Conservation (phyloP, 1,140 invertebrate species). For the Drosophila serrata region DNA sequence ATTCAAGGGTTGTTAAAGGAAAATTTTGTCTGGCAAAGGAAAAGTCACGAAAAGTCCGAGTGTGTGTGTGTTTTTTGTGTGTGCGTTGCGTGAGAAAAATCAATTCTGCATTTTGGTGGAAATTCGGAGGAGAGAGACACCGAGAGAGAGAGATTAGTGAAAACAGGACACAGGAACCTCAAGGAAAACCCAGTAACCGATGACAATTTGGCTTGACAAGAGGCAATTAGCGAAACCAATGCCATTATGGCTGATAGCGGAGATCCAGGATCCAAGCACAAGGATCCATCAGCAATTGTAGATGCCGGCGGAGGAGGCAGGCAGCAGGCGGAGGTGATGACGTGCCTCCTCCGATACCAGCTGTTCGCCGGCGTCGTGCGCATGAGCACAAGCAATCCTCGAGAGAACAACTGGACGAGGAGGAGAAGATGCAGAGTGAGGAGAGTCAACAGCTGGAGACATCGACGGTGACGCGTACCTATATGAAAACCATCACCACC, state of each 20-base stretch:
- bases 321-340: conserved; percentile 36
- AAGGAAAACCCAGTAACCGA: conserved; percentile 50
- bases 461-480: conserved; percentile 77
- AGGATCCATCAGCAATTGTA: conserved; percentile 72
- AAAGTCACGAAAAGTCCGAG: conserved; percentile 37
- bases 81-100: conserved; percentile 81
- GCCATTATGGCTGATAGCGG: conserved; percentile 82
- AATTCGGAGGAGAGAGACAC: conserved; percentile 6
- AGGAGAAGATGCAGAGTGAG: conserved; percentile 23
- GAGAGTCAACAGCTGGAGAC: conserved; percentile 74
- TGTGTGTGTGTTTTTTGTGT: conserved; percentile 48
- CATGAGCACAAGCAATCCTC: conserved; percentile 59
- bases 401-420: conserved; percentile 38
- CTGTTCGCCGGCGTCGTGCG: conserved; percentile 76
- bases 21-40: conserved; percentile 55
- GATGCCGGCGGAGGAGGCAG: conserved; percentile 33
- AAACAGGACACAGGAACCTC: conserved; percentile 19
- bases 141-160: conserved; percentile 6
- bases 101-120: conserved; percentile 73
- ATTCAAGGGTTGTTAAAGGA: conserved; percentile 58
- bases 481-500: conserved; percentile 77
- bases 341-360: conserved; percentile 76
- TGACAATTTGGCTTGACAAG: conserved; percentile 64
- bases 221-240: conserved; percentile 66
- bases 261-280: conserved; percentile 73